Conservation (phyloP, 2,797 vertebrate genomes). For the Mormyrus proboscirostris region DNA sequence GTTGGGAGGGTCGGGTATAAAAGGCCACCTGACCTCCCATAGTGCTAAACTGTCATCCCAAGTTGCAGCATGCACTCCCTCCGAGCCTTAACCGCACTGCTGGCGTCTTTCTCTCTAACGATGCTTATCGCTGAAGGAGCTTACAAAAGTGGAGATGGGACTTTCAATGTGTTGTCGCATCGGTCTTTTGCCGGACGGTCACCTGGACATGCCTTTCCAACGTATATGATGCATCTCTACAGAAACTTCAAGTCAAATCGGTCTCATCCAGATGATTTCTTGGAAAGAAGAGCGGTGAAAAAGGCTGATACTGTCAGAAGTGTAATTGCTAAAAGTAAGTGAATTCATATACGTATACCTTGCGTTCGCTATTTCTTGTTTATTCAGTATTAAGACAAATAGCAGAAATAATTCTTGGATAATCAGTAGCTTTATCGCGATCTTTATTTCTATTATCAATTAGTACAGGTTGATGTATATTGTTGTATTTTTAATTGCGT, state of each 20-base stretch:
- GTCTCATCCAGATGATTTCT: conserved; percentile 39
- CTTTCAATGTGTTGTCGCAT: conserved; percentile 10
- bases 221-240: conserved; percentile 71
- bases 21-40: conserved; percentile 48
- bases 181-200: conserved; percentile 37
- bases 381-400: background rate
- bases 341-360: background rate
- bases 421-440: background rate
- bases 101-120: conserved; percentile 50
- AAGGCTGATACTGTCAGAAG: conserved; percentile 70
- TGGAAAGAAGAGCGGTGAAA: conserved; percentile 40
- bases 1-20: conserved; percentile 53
- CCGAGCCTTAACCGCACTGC: conserved; percentile 41
- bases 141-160: conserved; percentile 30
- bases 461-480: background rate
- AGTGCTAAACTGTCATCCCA: conserved; percentile 51
- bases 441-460: background rate
- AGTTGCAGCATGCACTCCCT: conserved; percentile 51
- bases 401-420: background rate
- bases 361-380: background rate
- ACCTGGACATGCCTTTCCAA: conserved; percentile 48
- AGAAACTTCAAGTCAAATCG: conserved; percentile 57
- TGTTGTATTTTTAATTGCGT: background rate
- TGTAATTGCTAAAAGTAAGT: conserved; percentile 69
- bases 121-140: conserved; percentile 40